Evolutionary conservation across 2,888 invertebrate genomes (phyloP).

Genomic region (Clostera curtula): DNA sequence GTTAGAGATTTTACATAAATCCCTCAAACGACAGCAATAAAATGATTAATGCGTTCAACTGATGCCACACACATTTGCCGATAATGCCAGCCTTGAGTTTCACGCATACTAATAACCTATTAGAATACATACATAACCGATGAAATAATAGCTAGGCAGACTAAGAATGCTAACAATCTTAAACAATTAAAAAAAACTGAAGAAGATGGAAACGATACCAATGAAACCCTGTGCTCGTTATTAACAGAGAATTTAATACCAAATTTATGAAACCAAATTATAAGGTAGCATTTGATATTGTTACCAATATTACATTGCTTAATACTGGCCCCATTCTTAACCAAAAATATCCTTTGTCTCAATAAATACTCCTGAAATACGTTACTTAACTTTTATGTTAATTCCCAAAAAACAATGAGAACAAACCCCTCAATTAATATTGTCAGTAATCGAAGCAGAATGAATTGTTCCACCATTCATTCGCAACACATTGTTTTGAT

Average conservation of each 20-base stretch:
- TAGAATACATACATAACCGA: too few species aligned
- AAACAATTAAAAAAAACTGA: too few species aligned
- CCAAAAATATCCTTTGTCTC: slow-evolving; percentile 12
- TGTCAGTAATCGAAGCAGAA: slow-evolving; percentile 46
- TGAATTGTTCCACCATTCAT: slow-evolving; percentile 25
- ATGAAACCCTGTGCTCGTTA: too few species aligned
- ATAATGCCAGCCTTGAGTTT: slow-evolving; percentile 32
- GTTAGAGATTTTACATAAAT: slow-evolving; percentile 4
- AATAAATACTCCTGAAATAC: slow-evolving; percentile 13
- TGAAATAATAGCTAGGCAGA: too few species aligned
- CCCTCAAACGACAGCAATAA: slow-evolving; percentile 18
- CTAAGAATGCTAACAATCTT: too few species aligned
- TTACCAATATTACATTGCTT: slow-evolving; percentile 10
- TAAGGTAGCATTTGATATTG: too few species aligned
- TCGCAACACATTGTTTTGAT: slow-evolving; percentile 46
- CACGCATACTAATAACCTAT: slow-evolving; percentile 13
- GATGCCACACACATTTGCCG: slow-evolving; percentile 22
- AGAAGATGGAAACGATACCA: too few species aligned
- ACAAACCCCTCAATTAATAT: slow-evolving; percentile 40
- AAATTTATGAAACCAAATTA: too few species aligned
- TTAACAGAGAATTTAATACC: too few species aligned
- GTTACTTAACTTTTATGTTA: slow-evolving; percentile 28
- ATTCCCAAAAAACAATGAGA: slow-evolving; percentile 33
- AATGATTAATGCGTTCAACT: slow-evolving; percentile 29
- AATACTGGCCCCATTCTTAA: slow-evolving; percentile 2